These are phyloP conservation scores for Eumerus sabulonum DNA, from an alignment of 2,888 invertebrate species.

Conservation along the genomic window DNA sequence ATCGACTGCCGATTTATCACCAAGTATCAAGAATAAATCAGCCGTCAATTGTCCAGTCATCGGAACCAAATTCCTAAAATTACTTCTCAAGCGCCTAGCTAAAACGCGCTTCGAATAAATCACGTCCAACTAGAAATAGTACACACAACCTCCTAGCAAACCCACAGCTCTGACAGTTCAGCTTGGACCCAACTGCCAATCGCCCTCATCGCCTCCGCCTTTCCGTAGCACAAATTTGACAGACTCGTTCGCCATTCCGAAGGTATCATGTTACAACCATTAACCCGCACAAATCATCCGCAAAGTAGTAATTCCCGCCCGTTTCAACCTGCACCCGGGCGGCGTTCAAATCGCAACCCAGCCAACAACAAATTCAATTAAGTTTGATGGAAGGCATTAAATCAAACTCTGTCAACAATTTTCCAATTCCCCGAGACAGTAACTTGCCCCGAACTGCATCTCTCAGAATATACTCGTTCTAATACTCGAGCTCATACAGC, in stretches of 20 bases:
- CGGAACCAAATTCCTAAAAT: constrained; percentile 38
- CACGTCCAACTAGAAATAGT: constrained; percentile 23
- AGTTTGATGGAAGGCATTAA: constrained; percentile 68
- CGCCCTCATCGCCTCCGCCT: constrained; percentile 23
- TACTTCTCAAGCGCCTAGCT: constrained; percentile 19
- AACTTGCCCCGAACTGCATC: too few relatives aligned
- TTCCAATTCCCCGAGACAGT: constrained; percentile 46
- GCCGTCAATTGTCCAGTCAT: constrained; percentile 9
- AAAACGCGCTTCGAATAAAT: constrained; percentile 36
- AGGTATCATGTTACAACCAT: constrained; percentile 31
- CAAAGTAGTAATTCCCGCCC: constrained; percentile 39
- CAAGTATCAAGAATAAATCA: constrained; percentile 27
- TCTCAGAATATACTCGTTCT: too few relatives aligned
- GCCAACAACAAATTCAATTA: constrained; percentile 60
- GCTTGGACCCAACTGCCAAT: constrained; percentile 17
- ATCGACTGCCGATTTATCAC: constrained; percentile 12
- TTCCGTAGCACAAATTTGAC: constrained; percentile 21
- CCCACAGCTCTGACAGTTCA: constrained; percentile 24
- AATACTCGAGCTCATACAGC: too few relatives aligned
- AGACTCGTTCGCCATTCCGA: constrained; percentile 40
- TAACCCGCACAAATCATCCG: constrained; percentile 59
- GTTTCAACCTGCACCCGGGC: background rate
- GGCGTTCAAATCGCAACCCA: constrained; percentile 3
- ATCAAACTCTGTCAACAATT: constrained; percentile 70
- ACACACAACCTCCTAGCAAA: constrained; percentile 4